phyloP scores from a whole-genome alignment of 2,113 vertebrate species.

The Colius striatus region DNA sequence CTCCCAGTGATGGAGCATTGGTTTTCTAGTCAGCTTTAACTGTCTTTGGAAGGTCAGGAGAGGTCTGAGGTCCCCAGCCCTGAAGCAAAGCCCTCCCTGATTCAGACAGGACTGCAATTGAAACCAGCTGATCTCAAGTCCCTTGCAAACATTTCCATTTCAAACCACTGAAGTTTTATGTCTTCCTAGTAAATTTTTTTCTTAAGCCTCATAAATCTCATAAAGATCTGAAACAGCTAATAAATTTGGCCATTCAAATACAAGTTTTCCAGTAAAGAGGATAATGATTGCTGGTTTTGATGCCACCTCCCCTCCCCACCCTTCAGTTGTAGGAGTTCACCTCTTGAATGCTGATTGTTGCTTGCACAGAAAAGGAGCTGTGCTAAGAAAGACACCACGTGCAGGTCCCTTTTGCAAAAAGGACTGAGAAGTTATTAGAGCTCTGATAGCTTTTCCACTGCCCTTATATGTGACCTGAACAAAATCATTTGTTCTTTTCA shows the following conservation, averaged over 20 bases:
- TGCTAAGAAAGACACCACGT: accelerated
- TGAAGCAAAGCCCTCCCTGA: slow-evolving; percentile 36
- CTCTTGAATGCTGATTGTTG: background rate
- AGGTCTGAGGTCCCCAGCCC: slow-evolving; percentile 19
- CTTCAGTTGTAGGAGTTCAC: background rate
- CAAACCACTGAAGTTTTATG: slow-evolving; percentile 73
- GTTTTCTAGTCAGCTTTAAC: background rate
- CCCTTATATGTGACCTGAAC: background rate
- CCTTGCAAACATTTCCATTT: slow-evolving; percentile 72
- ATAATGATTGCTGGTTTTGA: slow-evolving; percentile 61
- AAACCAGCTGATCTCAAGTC: slow-evolving; percentile 70
- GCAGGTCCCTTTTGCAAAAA: accelerated
- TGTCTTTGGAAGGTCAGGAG: background rate
- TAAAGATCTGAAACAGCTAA: slow-evolving; percentile 71
- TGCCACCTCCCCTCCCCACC: slow-evolving; percentile 36
- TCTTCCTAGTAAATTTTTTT: slow-evolving; percentile 70
- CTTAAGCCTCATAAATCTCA: slow-evolving; percentile 69
- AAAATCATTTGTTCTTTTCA: background rate
- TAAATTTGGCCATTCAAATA: slow-evolving; percentile 67
- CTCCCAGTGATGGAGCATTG: background rate
- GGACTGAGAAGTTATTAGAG: background rate
- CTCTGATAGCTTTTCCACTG: background rate
- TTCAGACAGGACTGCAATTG: slow-evolving; percentile 63
- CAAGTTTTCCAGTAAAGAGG: slow-evolving; percentile 70
- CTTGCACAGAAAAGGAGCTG: background rate